Percentiles rank a stretch among this genome's conserved stretches.
phyloP scores from a whole-genome alignment of 2,797 vertebrate species.

The Schizothorax lantsangensis region DNA sequence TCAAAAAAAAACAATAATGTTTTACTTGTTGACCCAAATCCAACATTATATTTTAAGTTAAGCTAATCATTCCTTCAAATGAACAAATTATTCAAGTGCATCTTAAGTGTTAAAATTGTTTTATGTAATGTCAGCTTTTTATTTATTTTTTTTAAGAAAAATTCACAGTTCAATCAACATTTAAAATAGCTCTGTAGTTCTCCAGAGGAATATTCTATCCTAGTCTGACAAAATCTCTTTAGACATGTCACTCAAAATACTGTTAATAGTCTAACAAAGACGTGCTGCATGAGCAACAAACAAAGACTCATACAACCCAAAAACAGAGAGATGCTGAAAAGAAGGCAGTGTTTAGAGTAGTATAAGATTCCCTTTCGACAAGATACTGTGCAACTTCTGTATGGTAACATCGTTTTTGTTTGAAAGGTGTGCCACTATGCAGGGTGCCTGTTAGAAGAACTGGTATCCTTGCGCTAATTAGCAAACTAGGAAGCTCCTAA shows the following conservation, averaged over 20 bases:
- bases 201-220: background rate
- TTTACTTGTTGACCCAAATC: background rate
- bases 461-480: constrained; percentile 73
- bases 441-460: constrained; percentile 67
- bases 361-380: constrained; percentile 64
- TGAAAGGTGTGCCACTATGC: constrained; percentile 60
- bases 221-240: constrained; percentile 13
- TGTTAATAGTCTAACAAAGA: constrained; percentile 49
- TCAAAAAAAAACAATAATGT: background rate
- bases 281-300: constrained; percentile 37
- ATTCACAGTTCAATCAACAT: background rate
- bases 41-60: background rate
- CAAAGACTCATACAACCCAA: constrained; percentile 61
- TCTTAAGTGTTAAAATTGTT: background rate
- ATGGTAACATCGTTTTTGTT: constrained; percentile 71
- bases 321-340: constrained; percentile 61
- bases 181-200: background rate
- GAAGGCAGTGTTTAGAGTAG: constrained; percentile 54
- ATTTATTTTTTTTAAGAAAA: too few species aligned
- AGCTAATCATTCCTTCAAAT: background rate
- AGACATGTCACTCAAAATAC: constrained; percentile 25
- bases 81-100: background rate
- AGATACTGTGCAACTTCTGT: constrained; percentile 68
- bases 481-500: constrained; percentile 71
- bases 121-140: too few species aligned